Evolutionary conservation across 1,140 invertebrate genomes (phyloP), one percentile per base, ranked within the genome.

Genomic region (Stenopsyche tienmushanensis): DNA sequence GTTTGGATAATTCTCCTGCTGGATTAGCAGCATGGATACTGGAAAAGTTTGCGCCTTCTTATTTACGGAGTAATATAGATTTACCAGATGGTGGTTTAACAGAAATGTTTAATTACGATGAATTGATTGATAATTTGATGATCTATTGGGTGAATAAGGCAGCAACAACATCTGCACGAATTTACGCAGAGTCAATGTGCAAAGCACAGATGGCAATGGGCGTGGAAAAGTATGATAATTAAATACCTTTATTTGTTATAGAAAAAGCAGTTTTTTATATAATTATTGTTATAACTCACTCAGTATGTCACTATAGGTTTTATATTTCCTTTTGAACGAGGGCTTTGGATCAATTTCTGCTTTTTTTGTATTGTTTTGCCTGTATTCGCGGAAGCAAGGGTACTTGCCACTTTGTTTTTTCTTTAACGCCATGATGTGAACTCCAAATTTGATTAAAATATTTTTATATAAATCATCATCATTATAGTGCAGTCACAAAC

Each of bases 111-210:
- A 83, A 82, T 0, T 76, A 89, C 49, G 89, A 92, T 52, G 89
- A 93, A 69, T 75, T 96, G 2, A 77, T 97, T 2, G 94, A 95
- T 66, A 94, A 94, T 73, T 73, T 96, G 0, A 96, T 94, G 90
- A 76, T 96, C 24, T 97, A 96, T 75, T 97, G 92, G 88, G 72
- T 88, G 0, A 87, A 88, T 0, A 86, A 86, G 63, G 86, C 86
- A 0, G 90, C 94, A 1, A 90, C 89, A 0, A 88, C 90, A 0
- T 90, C 90, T 0, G 79, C 86, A 72, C 80, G 93, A 57, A 76
- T 68, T 10, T 69, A 69, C 18, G 59, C 88, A 9, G 90, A 93
- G 74, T 75, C 71, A 0, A 82, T 86, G 47, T 80, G 41, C 9
- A 72, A 71, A 20, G 69, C 70, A 0, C 72, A 82, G 18, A 45